Conservation (phyloP, 2,888 invertebrate genomes). For the Drosophila yooni region DNA sequence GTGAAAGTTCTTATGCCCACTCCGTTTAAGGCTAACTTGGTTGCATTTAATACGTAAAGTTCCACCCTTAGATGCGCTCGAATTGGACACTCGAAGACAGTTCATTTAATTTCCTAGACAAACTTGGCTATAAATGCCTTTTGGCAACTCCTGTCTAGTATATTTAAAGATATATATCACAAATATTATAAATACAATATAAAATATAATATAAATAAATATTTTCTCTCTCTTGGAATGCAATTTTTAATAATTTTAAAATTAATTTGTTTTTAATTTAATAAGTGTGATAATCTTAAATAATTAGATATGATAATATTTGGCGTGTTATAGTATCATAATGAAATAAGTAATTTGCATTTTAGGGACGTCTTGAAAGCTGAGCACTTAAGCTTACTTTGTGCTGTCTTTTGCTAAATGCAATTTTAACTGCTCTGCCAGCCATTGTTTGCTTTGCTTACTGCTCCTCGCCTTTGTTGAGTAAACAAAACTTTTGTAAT, state of each 20-base stretch:
- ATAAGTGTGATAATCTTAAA: background rate
- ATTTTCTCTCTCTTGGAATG: background rate
- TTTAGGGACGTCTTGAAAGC: background rate
- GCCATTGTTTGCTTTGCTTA: conserved; percentile 43
- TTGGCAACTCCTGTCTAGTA: background rate
- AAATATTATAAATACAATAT: background rate
- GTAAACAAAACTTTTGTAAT: conserved; percentile 68
- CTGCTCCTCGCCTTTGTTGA: conserved; percentile 11
- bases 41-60: conserved; percentile 53
- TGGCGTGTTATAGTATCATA: background rate
- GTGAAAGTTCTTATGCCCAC: conserved; percentile 58
- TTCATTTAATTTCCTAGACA: background rate
- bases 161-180: background rate
- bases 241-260: background rate
- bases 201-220: too few species aligned
- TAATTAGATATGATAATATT: background rate
- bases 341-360: background rate
- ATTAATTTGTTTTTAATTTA: background rate
- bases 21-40: conserved; percentile 30
- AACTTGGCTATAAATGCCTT: conserved; percentile 4
- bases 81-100: conserved; percentile 14
- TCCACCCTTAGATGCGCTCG: conserved; percentile 21
- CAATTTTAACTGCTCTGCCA: conserved; percentile 47
- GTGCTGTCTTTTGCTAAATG: conserved; percentile 29
- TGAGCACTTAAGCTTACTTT: conserved; percentile 1